Conservation (phyloP, 2,797 vertebrate genomes). For the Characodon lateralis region DNA sequence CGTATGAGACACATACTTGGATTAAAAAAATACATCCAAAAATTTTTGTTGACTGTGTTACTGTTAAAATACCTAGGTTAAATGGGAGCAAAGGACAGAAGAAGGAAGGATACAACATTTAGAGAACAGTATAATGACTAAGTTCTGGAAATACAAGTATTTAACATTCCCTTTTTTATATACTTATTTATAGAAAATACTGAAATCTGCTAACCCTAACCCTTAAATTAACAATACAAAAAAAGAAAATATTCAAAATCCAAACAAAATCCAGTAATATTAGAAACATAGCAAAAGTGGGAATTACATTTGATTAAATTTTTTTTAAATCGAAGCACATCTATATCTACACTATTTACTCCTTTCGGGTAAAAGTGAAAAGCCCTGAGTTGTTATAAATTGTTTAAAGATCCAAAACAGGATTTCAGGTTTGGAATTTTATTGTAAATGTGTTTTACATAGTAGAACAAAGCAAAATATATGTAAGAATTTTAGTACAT, state of each 20-base stretch:
- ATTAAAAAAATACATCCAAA: slow-evolving; percentile 8
- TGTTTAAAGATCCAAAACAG: not conserved
- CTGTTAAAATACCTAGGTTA: not conserved
- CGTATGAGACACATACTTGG: slow-evolving; percentile 19
- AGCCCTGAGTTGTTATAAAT: not conserved
- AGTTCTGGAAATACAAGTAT: too few relatives aligned
- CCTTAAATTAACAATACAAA: not conserved
- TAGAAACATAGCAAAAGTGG: not conserved
- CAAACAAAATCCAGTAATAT: not conserved
- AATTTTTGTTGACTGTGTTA: slow-evolving; percentile 9
- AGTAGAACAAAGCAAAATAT: slow-evolving; percentile 89
- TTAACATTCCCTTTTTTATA: too few relatives aligned
- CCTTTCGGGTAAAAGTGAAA: too few relatives aligned
- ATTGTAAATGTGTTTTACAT: slow-evolving; percentile 92
- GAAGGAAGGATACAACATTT: too few relatives aligned
- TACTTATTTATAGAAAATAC: too few relatives aligned
- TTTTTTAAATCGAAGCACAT: not conserved
- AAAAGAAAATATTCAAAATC: not conserved
- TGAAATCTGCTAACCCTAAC: not conserved
- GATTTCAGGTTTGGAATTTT: slow-evolving; percentile 78
- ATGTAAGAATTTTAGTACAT: slow-evolving; percentile 74
- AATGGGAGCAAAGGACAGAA: too few relatives aligned
- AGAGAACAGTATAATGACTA: too few relatives aligned
- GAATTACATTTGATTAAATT: not conserved
- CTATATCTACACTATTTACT: not conserved